A percentile compares a stretch with the other conserved stretches of the same genome.
Conservation (phyloP, 2,888 invertebrate genomes). For the Glaucopsyche alexis region DNA sequence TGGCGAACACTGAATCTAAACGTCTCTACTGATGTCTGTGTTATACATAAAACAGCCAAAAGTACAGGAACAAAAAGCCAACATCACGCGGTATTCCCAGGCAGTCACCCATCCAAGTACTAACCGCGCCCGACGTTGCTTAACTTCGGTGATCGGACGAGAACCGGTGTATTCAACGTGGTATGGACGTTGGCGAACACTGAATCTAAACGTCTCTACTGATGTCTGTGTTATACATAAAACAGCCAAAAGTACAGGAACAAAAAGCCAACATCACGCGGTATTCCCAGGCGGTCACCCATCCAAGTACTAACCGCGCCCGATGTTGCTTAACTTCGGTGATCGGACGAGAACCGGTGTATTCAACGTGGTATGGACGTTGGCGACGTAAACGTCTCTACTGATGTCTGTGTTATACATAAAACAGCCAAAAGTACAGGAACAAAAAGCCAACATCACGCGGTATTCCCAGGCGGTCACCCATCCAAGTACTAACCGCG, state of each 20-base stretch:
- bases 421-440: no score
- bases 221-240: no score
- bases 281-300: conserved; percentile 46
- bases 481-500: conserved; percentile 62
- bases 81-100: no score
- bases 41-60: no score
- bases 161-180: conserved; percentile 39
- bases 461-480: conserved; percentile 43
- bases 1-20: conserved; percentile 28
- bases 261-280: conserved; percentile 27
- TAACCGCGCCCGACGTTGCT: conserved; percentile 46
- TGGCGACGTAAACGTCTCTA: no score
- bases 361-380: conserved; percentile 38
- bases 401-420: conserved; percentile 10
- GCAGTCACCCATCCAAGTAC: no score
- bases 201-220: no score
- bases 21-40: no score
- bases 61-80: no score
- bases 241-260: no score
- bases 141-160: conserved; percentile 47
- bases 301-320: conserved; percentile 62
- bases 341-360: conserved; percentile 45
- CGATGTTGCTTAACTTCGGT: conserved; percentile 52
- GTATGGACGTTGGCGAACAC: conserved; percentile 36
- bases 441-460: conserved; percentile 27